Conservation (phyloP, 2,113 vertebrate genomes). For the Gavia stellata region DNA sequence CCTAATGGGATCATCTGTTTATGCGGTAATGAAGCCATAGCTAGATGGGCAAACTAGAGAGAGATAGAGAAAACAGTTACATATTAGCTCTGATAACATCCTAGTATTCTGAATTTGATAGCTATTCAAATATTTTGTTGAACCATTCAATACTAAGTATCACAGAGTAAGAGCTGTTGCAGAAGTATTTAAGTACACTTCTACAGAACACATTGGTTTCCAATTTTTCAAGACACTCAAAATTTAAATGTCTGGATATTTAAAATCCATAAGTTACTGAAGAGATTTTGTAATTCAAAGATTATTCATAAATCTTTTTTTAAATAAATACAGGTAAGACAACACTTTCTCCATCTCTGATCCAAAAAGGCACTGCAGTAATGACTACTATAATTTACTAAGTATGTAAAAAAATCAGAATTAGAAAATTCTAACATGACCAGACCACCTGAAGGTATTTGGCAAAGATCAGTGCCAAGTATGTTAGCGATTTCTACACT, state of each 20-base stretch:
- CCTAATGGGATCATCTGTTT: not conserved
- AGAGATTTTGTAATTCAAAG: not conserved
- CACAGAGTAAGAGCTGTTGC: not conserved
- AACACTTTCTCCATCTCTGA: not conserved
- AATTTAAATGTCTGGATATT: not conserved
- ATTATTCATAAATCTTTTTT: not conserved
- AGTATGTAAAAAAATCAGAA: not conserved
- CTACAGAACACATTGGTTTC: not conserved
- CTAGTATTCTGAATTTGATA: not conserved
- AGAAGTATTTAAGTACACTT: not conserved
- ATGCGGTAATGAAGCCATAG: not conserved
- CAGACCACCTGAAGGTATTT: not conserved
- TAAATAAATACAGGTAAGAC: not conserved
- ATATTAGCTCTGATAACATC: not conserved
- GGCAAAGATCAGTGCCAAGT: not conserved
- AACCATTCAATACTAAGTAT: not conserved
- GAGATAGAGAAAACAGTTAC: fast-evolving
- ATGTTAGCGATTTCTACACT: not conserved
- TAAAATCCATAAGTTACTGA: not conserved
- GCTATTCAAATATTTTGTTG: not conserved
- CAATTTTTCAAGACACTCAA: not conserved
- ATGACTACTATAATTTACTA: not conserved
- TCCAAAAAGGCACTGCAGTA: not conserved
- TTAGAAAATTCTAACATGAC: not conserved
- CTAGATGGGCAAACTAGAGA: not conserved